Conservation (phyloP, 1,140 invertebrate species). For the Asbolus verrucosus region DNA sequence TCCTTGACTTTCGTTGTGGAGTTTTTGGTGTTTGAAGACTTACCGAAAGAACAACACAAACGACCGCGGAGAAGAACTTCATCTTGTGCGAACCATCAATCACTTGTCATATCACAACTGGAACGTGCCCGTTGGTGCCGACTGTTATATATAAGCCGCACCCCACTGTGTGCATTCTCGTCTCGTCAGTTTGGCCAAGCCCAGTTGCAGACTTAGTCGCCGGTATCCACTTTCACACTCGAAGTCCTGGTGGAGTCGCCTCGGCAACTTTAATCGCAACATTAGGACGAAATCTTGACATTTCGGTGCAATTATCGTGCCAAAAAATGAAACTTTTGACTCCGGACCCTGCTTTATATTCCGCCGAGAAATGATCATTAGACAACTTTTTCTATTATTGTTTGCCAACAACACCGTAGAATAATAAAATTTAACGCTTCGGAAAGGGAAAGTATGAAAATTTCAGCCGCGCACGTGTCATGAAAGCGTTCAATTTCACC, state of each 20-base stretch:
- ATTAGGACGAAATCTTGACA: background rate
- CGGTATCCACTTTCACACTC: conserved; percentile 43
- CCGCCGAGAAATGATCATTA: background rate
- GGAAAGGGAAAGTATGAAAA: conserved; percentile 19
- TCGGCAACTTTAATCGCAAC: background rate
- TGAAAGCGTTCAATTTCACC: conserved; percentile 7
- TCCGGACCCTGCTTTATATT: background rate
- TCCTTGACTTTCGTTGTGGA: too few relatives aligned
- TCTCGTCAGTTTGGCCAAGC: conserved; percentile 37
- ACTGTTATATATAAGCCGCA: conserved; percentile 54
- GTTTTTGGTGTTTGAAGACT: too few relatives aligned
- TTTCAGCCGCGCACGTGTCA: conserved; percentile 12
- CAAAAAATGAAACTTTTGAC: background rate
- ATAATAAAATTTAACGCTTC: conserved; percentile 27
- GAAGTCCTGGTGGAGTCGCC: background rate
- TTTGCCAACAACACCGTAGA: conserved; percentile 9
- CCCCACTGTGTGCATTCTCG: conserved; percentile 44
- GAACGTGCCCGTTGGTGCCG: conserved; percentile 27
- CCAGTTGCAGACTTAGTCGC: conserved; percentile 35
- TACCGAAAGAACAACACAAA: conserved; percentile 41
- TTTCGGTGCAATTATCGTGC: too few relatives aligned
- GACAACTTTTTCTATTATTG: background rate
- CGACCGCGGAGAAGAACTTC: conserved; percentile 6
- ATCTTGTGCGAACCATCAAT: background rate
- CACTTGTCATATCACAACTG: conserved; percentile 39